These are phyloP conservation scores for Hypothenemus hampei DNA, from an alignment of 1,140 invertebrate species.

Conservation along the genomic window DNA sequence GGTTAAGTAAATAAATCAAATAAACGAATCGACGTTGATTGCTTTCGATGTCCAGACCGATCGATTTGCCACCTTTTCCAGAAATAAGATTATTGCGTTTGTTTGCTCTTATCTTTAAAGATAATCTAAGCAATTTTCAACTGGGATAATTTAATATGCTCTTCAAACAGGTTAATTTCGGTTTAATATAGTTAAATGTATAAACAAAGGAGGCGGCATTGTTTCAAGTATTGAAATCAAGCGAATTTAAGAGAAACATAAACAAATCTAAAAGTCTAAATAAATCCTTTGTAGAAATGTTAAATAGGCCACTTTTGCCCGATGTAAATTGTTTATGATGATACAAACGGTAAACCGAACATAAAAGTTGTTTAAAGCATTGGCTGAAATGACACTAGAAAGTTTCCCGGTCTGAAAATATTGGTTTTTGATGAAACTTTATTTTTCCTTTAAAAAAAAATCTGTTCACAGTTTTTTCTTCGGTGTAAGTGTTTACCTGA, in stretches of 20 bases:
- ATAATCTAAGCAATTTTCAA: neutral
- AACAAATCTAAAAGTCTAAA: conserved; percentile 11
- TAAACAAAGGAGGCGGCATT: conserved; percentile 10
- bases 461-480: neutral
- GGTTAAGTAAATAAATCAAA: conserved; percentile 3
- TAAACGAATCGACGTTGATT: neutral
- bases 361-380: conserved; percentile 11
- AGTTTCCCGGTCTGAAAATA: neutral
- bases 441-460: neutral
- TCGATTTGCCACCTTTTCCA: conserved; percentile 9
- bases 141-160: neutral
- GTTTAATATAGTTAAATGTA: conserved; percentile 6
- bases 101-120: neutral
- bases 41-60: neutral
- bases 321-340: conserved; percentile 16
- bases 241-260: conserved; percentile 10
- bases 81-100: conserved; percentile 8
- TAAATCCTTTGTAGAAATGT: conserved; percentile 8
- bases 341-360: conserved; percentile 5
- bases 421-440: neutral
- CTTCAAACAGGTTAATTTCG: conserved; percentile 6
- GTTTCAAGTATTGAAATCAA: conserved; percentile 8
- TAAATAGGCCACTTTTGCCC: conserved; percentile 3
- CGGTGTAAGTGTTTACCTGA: neutral
- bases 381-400: neutral